Percentiles rank a stretch among this genome's conserved stretches.
These are phyloP conservation scores for Cydia strobilella DNA, from an alignment of 1,140 invertebrate species.

Conservation along the genomic window DNA sequence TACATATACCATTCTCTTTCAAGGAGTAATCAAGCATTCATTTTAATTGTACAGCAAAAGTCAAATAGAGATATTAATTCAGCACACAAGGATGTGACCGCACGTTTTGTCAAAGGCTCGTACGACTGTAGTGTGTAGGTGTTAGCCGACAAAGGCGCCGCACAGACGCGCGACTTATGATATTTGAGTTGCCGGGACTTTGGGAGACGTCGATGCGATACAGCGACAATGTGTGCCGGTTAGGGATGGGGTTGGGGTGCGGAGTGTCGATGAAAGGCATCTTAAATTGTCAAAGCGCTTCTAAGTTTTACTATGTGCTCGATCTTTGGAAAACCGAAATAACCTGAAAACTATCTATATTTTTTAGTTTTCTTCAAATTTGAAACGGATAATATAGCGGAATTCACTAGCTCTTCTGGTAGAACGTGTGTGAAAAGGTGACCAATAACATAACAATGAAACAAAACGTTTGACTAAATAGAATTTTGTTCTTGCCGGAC, in stretches of 20 bases:
- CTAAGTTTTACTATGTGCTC: background rate
- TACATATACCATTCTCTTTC: background rate
- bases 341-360: no score
- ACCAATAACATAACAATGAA: no score
- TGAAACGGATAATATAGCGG: no score
- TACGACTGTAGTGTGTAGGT: constrained; percentile 64
- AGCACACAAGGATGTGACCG: constrained; percentile 41
- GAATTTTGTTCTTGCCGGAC: background rate
- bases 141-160: constrained; percentile 40
- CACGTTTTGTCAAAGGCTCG: constrained; percentile 60
- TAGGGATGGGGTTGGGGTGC: constrained; percentile 9
- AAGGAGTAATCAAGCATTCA: background rate
- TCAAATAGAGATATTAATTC: constrained; percentile 26
- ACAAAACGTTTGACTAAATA: background rate
- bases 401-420: no score
- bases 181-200: constrained; percentile 53
- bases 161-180: constrained; percentile 54
- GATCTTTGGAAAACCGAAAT: no score
- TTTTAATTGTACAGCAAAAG: constrained; percentile 21
- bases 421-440: no score
- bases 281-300: background rate
- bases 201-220: constrained; percentile 18
- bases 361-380: no score
- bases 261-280: background rate
- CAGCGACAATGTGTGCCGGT: constrained; percentile 4